These are phyloP conservation scores for Diacarnus erythraeanus DNA, from an alignment of 37 sponge, comb jelly and placozoan species.

Conservation along the genomic window DNA sequence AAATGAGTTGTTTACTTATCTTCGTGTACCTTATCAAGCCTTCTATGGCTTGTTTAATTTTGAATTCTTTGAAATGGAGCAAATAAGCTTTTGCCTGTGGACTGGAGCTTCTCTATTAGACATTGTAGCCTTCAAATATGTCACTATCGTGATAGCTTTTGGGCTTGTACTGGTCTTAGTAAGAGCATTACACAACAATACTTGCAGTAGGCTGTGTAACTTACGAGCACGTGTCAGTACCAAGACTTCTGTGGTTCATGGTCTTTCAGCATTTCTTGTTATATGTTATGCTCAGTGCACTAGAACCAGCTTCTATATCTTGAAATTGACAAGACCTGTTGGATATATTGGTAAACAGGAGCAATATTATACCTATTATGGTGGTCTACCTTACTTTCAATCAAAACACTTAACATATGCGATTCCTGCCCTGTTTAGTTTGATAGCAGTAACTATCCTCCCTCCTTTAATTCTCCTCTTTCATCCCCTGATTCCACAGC, in stretches of 20 bases:
- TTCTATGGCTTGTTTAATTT: slow-evolving; percentile 48
- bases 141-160: slow-evolving; percentile 32
- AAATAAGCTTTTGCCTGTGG: slow-evolving; percentile 34
- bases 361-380: slow-evolving; percentile 8
- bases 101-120: slow-evolving; percentile 19
- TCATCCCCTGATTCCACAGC: too few relatives aligned
- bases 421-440: not conserved
- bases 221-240: not conserved
- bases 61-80: slow-evolving; percentile 28
- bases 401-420: slow-evolving; percentile 9
- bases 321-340: not conserved
- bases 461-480: slow-evolving; percentile 10
- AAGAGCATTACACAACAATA: not conserved
- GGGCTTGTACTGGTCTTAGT: slow-evolving; percentile 1
- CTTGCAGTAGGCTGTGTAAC: not conserved
- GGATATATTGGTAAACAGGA: not conserved
- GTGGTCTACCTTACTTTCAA: not conserved
- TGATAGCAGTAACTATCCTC: not conserved
- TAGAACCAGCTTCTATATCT: not conserved
- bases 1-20: not conserved
- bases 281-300: slow-evolving; percentile 31
- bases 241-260: slow-evolving; percentile 24
- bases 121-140: too few relatives aligned
- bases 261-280: slow-evolving; percentile 38
- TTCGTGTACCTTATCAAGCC: not conserved